These are phyloP conservation scores for Bothrops jararaca DNA, from an alignment of 2,113 vertebrate genomes.

Conservation along the genomic window DNA sequence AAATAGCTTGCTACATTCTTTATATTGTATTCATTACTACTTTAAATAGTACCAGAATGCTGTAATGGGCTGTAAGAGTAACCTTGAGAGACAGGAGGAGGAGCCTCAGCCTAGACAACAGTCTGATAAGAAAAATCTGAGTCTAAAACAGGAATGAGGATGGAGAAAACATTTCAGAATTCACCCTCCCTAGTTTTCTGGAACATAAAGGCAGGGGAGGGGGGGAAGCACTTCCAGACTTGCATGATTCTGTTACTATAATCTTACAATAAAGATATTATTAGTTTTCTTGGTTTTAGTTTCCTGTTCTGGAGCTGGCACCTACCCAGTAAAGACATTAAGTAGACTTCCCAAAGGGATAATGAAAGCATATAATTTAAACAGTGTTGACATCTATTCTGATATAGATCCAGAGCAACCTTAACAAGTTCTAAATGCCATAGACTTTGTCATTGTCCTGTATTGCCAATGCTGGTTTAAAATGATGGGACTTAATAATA, in stretches of 20 bases:
- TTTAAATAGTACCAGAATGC: background rate
- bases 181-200: background rate
- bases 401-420: background rate
- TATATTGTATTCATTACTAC: background rate
- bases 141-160: background rate
- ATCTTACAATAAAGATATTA: background rate
- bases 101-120: background rate
- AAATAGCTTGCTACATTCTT: background rate
- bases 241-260: background rate
- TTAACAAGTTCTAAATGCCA: background rate
- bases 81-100: background rate
- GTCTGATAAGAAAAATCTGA: background rate
- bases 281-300: background rate
- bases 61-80: background rate
- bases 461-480: background rate
- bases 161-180: background rate
- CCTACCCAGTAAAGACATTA: background rate
- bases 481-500: background rate
- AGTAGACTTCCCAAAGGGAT: background rate
- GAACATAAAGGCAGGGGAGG: background rate
- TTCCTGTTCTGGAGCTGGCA: background rate
- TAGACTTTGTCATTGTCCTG: background rate
- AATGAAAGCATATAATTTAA: background rate
- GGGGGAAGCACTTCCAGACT: background rate
- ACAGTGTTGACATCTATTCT: background rate